phyloP scores from a whole-genome alignment of 2,888 invertebrate species.

The Caenorhabditis uteleia region DNA sequence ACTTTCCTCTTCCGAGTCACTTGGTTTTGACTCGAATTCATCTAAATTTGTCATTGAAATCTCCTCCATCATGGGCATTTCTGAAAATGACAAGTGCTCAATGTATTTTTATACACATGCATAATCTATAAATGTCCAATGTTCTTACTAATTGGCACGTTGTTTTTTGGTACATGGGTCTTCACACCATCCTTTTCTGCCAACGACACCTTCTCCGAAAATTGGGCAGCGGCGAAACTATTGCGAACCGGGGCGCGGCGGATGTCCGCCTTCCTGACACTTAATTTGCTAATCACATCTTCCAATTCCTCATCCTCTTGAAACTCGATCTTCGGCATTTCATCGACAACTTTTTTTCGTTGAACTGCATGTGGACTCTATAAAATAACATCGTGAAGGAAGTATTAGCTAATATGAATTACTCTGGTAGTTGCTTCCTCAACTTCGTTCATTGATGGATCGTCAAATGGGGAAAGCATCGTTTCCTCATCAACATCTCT shows the following conservation, averaged over 20 bases:
- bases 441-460: conserved; percentile 14
- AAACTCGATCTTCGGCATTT: conserved; percentile 34
- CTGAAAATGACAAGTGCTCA: too few species aligned
- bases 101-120: too few species aligned
- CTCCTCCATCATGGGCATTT: not conserved
- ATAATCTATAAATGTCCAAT: too few species aligned
- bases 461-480: conserved; percentile 50
- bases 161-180: conserved; percentile 32
- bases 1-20: not conserved
- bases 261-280: conserved; percentile 37
- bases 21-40: not conserved
- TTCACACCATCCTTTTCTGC: conserved; percentile 39
- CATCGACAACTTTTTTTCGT: conserved; percentile 4
- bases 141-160: conserved; percentile 34
- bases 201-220: conserved; percentile 28
- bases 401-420: too few species aligned
- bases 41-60: not conserved
- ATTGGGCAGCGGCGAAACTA: conserved; percentile 37
- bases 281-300: conserved; percentile 46
- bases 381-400: not conserved
- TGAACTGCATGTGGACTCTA: not conserved
- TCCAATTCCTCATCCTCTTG: conserved; percentile 50
- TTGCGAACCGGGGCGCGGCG: conserved; percentile 47
- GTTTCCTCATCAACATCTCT: conserved; percentile 54
- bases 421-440: conserved; percentile 19